A percentile compares a stretch with the other conserved stretches of the same genome.
These are phyloP conservation scores for Rhabdomys dilectus DNA, from an alignment of 2,113 vertebrate genomes.

Conservation along the genomic window DNA sequence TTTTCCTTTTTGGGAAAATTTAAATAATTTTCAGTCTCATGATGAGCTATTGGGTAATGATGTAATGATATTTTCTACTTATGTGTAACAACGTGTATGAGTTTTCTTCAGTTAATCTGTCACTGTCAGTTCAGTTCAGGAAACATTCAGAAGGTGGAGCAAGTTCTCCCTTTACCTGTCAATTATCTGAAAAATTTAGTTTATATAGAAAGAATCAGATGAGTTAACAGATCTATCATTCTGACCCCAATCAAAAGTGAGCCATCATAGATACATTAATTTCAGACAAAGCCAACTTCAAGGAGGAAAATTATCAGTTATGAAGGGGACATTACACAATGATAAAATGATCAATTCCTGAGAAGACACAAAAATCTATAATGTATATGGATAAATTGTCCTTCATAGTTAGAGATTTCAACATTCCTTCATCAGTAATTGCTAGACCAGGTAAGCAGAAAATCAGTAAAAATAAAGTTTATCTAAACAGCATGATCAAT, in stretches of 20 bases:
- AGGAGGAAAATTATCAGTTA: conserved; percentile 10
- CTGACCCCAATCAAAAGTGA: neutral
- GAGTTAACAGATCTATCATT: neutral
- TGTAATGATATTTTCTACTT: neutral
- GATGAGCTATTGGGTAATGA: neutral
- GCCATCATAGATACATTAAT: neutral
- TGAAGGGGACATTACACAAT: neutral
- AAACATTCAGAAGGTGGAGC: neutral
- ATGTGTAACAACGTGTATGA: neutral
- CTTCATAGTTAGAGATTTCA: conserved; percentile 25
- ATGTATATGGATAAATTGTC: neutral
- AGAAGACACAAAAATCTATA: conserved; percentile 30
- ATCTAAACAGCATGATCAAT: conserved; percentile 26
- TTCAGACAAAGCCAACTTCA: conserved; percentile 36
- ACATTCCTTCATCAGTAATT: conserved; percentile 26
- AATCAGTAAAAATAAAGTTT: conserved; percentile 55
- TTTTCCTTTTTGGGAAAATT: neutral
- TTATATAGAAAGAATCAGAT: neutral
- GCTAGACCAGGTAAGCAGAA: conserved; percentile 29
- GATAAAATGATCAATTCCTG: neutral
- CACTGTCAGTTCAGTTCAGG: neutral
- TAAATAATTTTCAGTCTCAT: neutral
- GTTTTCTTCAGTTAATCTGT: neutral
- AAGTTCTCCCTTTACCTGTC: neutral
- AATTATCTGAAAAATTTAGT: neutral